Base-by-base conservation (phyloP, 2,888 invertebrate genomes). In the Eupeodes luniger region DNA sequence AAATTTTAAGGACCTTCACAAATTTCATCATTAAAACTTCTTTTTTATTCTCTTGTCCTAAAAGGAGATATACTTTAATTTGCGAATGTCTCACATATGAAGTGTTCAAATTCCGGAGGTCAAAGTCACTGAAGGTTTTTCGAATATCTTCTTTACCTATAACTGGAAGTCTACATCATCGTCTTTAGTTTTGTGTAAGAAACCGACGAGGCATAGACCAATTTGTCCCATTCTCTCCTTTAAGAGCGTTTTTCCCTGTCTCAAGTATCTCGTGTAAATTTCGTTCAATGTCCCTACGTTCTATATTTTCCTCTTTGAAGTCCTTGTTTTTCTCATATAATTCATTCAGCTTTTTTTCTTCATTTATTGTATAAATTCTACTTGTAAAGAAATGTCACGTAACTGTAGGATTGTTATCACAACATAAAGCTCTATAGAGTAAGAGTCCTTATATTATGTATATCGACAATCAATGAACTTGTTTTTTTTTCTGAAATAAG, bases 401-500 rank as follows among this genome's bases (percentile, higher is more conserved):
- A 51, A 67, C 47, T 53, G 57, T 67, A 44, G 74, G 61, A 72
- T 61, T 78, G 74, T 85, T 85, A 85, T 81, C 85, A 85, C 85
- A 78, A 81, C 85, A 85, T 85, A 69, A 78, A 85, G 67, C 66
- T 76, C 49, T 78, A 27, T 40, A 40, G 6, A 40, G 40, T 40
- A 9, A 40, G 44, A 64, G 44, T 47, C 44, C 12, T 19, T 27
- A 27, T 27, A 69, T 19, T 27, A 81, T 57, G 47, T 47, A n/a
- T 72, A 72, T 72, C 55, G 74, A 81, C 81, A 85, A 69, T 78
- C 85, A 82, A 85, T 78, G 85, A 81, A 85, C 53, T 85, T 81
- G 34, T 66, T 77, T 83, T 72, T 34, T 49, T 36, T 16, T 40
- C 4, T 53, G 27, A 12, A 27, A 16, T 16, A 16, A 12, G 36